These are phyloP conservation scores for Microctenopoma steveboyesi DNA, from an alignment of 2,797 vertebrate species.

Conservation along the genomic window DNA sequence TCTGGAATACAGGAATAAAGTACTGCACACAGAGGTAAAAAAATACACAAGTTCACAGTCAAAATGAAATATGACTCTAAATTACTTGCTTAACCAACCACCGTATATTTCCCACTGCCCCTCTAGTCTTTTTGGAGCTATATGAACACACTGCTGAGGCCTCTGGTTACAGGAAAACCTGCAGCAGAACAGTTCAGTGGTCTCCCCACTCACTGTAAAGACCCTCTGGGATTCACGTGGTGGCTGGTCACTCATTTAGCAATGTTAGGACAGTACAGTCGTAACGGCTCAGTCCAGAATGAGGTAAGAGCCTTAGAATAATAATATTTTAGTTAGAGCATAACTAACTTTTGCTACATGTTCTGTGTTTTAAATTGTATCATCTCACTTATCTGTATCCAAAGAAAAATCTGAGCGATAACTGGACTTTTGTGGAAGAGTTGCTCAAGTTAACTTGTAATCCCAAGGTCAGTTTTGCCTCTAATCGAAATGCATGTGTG, in stretches of 20 bases:
- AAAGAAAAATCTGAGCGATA: slow-evolving; percentile 88
- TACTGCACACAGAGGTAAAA: slow-evolving; percentile 87
- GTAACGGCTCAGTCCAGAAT: slow-evolving; percentile 84
- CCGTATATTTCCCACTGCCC: slow-evolving; percentile 51
- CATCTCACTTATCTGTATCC: slow-evolving; percentile 14
- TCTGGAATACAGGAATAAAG: slow-evolving; percentile 89
- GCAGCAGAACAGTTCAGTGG: slow-evolving; percentile 62
- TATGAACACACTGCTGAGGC: slow-evolving; percentile 86
- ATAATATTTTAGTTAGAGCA: neutral
- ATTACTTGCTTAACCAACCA: neutral
- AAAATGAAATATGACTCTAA: neutral
- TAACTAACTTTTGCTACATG: neutral
- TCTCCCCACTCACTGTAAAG: slow-evolving; percentile 84
- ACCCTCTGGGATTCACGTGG: slow-evolving; percentile 93
- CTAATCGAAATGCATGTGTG: neutral
- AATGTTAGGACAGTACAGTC: slow-evolving; percentile 86
- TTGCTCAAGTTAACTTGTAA: slow-evolving; percentile 88
- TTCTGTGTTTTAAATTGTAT: slow-evolving; percentile 5
- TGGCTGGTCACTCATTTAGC: slow-evolving; percentile 92
- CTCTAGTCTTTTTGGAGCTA: slow-evolving; percentile 92
- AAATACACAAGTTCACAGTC: slow-evolving; percentile 6
- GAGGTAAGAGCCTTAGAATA: slow-evolving; percentile 78
- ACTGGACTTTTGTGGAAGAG: slow-evolving; percentile 92
- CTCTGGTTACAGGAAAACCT: slow-evolving; percentile 78
- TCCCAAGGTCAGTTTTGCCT: slow-evolving; percentile 82